Evolutionary conservation across 2,797 vertebrate species (phyloP).

Genomic region (Balearica regulorum): DNA sequence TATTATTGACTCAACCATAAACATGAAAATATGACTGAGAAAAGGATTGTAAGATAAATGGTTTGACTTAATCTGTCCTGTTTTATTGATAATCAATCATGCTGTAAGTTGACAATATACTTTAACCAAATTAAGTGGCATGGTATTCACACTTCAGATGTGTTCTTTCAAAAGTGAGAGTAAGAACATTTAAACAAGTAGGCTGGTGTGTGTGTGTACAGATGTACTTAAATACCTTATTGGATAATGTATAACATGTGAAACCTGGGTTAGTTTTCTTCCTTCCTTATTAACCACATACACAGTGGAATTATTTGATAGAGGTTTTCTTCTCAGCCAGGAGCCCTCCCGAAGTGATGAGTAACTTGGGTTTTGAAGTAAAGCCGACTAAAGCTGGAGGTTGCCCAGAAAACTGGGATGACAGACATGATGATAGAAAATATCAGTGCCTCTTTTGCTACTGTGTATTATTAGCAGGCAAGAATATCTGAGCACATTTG

Average conservation of each 20-base stretch:
- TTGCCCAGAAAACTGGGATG: not conserved
- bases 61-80: not conserved
- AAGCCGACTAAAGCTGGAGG: not conserved
- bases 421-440: not conserved
- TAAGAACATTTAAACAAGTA: not conserved
- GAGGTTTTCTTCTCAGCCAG: not conserved
- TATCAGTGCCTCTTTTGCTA: not conserved
- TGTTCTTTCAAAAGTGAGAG: not conserved
- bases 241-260: not conserved
- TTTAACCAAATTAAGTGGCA: not conserved
- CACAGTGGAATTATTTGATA: not conserved
- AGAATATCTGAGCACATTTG: not conserved
- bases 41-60: not conserved
- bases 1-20: not conserved
- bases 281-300: not conserved
- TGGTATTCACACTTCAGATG: not conserved
- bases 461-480: not conserved
- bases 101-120: not conserved
- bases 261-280: not conserved
- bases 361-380: not conserved
- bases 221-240: not conserved
- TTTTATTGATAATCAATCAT: not conserved
- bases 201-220: not conserved
- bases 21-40: not conserved
- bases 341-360: not conserved